Evolutionary conservation across 2,797 vertebrate species (phyloP).

Genomic region (Clamator glandarius): DNA sequence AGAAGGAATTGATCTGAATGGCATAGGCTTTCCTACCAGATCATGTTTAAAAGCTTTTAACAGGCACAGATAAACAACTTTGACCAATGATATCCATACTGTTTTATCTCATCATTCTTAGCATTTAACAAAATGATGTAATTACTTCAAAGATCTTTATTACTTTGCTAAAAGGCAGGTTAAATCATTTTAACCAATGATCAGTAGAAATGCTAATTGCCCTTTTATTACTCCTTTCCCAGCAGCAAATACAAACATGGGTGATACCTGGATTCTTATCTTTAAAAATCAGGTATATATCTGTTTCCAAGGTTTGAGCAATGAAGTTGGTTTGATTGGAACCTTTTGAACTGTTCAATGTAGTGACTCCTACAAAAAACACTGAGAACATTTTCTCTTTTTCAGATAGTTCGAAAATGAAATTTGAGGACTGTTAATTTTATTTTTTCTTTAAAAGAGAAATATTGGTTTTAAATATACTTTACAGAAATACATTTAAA

Average conservation of each 20-base stretch:
- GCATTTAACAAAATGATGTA: conserved; percentile 55
- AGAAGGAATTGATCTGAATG: not conserved
- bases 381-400: not conserved
- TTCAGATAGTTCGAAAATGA: not conserved
- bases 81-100: not conserved
- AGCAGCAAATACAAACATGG: conserved; percentile 54
- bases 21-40: not conserved
- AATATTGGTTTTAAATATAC: not conserved
- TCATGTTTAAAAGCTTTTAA: not conserved
- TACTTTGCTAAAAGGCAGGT: conserved; percentile 30
- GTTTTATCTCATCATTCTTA: conserved; percentile 59
- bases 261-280: conserved; percentile 29
- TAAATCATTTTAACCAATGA: conserved; percentile 66
- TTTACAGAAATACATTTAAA: not conserved
- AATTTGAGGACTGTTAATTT: not conserved
- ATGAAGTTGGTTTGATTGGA: not conserved
- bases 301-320: not conserved
- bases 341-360: not conserved
- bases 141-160: conserved; percentile 66
- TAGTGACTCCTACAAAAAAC: not conserved
- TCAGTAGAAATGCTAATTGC: conserved; percentile 51
- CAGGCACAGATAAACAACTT: conserved; percentile 3
- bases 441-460: not conserved
- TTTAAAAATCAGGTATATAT: conserved; percentile 47
- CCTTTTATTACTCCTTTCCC: conserved; percentile 49